Conservation (phyloP, 2,797 vertebrate species). For the Sebastes oblongus region DNA sequence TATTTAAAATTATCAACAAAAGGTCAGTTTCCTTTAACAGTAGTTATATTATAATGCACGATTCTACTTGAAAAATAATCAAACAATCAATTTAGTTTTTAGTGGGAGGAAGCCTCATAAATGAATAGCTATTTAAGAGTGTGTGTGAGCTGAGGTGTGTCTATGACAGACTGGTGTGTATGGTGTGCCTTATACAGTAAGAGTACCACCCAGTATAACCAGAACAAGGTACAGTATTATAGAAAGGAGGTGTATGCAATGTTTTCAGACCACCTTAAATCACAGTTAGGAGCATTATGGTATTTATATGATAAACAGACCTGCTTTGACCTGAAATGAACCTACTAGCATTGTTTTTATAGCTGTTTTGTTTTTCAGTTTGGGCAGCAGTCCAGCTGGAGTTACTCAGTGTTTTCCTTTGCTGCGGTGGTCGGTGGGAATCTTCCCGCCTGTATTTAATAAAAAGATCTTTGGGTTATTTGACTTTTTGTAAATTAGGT, state of each 20-base stretch:
- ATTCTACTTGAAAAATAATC: constrained; percentile 38
- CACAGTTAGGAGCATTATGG: neutral
- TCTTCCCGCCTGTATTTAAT: constrained; percentile 26
- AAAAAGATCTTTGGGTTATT: constrained; percentile 14
- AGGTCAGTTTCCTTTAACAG: constrained; percentile 15
- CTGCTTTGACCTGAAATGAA: constrained; percentile 27
- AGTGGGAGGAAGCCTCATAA: neutral
- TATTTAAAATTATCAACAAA: constrained; percentile 36
- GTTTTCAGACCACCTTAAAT: constrained; percentile 23
- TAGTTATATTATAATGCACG: constrained; percentile 13
- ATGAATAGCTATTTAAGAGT: constrained; percentile 1
- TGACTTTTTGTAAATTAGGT: constrained; percentile 36
- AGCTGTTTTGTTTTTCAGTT: constrained; percentile 7
- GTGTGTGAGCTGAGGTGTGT: constrained; percentile 40
- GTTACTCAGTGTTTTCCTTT: constrained; percentile 37
- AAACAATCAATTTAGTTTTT: constrained; percentile 7
- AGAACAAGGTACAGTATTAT: constrained; percentile 47
- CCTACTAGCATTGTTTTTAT: constrained; percentile 1
- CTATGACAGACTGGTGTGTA: neutral
- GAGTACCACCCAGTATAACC: constrained; percentile 35
- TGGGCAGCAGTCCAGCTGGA: constrained; percentile 26
- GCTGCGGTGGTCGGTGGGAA: constrained; percentile 13
- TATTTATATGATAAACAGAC: constrained; percentile 13
- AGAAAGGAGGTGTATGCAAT: constrained; percentile 19
- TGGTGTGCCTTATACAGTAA: constrained; percentile 68